Evolutionary conservation across 2,797 vertebrate genomes (phyloP).

Genomic region (Poecilia wingei): DNA sequence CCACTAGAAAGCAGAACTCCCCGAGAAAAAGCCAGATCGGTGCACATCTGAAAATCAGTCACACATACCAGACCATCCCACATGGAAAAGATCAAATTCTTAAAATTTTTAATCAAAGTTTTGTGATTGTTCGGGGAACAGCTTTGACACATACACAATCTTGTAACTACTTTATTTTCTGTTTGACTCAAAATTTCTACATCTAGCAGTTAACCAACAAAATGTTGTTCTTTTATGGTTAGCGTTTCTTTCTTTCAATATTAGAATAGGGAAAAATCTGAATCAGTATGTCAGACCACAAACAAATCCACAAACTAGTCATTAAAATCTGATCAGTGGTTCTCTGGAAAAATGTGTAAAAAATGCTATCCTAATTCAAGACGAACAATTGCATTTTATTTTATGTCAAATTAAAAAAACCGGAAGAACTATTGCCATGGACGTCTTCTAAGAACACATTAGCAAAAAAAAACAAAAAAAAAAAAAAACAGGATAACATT

Average conservation of each 20-base stretch:
- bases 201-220: not conserved
- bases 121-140: not conserved
- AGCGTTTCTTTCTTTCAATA: no score
- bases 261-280: not conserved
- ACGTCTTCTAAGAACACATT: not conserved
- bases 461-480: not conserved
- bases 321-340: not conserved
- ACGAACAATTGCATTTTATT: not conserved
- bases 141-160: not conserved
- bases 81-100: not conserved
- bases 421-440: not conserved
- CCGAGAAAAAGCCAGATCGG: not conserved
- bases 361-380: not conserved
- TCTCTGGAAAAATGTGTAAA: not conserved
- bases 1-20: not conserved
- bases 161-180: not conserved
- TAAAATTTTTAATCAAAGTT: not conserved
- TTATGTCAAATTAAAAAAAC: not conserved
- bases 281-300: not conserved
- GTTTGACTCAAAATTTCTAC: no score
- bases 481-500: not conserved
- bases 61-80: not conserved
- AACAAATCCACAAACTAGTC: not conserved
- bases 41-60: not conserved
- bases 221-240: not conserved